phyloP scores from a whole-genome alignment of 2,113 vertebrate genomes.

The Nanorana parkeri region DNA sequence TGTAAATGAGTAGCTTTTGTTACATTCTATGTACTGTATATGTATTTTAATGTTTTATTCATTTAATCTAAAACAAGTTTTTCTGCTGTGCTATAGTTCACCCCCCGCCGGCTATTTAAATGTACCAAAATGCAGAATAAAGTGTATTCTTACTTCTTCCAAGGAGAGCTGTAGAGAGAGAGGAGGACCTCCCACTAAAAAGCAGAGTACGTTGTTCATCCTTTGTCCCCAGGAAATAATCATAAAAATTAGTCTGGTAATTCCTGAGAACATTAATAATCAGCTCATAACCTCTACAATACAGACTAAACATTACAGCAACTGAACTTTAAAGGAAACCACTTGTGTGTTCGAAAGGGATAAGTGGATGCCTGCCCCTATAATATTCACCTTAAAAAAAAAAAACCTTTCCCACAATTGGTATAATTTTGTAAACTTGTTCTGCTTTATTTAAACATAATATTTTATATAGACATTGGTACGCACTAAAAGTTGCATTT shows the following conservation, averaged over 20 bases:
- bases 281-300: too few relatives aligned
- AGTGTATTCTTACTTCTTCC: background rate
- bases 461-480: too few relatives aligned
- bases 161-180: background rate
- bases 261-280: background rate
- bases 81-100: constrained; percentile 2
- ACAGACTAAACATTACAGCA: too few relatives aligned
- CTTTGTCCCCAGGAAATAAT: background rate
- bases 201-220: background rate
- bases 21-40: constrained; percentile 9
- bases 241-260: background rate
- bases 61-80: background rate
- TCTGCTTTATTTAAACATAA: too few relatives aligned
- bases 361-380: too few relatives aligned
- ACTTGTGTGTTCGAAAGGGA: too few relatives aligned
- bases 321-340: too few relatives aligned
- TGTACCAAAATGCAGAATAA: background rate
- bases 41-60: background rate
- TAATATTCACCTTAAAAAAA: too few relatives aligned
- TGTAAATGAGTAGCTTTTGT: background rate
- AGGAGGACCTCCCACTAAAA: background rate
- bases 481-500: too few relatives aligned
- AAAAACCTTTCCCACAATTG: too few relatives aligned
- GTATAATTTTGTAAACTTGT: too few relatives aligned
- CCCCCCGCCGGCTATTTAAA: background rate